Base-by-base conservation (phyloP, 2,888 invertebrate genomes). In the Eupithecia subfuscata region DNA sequence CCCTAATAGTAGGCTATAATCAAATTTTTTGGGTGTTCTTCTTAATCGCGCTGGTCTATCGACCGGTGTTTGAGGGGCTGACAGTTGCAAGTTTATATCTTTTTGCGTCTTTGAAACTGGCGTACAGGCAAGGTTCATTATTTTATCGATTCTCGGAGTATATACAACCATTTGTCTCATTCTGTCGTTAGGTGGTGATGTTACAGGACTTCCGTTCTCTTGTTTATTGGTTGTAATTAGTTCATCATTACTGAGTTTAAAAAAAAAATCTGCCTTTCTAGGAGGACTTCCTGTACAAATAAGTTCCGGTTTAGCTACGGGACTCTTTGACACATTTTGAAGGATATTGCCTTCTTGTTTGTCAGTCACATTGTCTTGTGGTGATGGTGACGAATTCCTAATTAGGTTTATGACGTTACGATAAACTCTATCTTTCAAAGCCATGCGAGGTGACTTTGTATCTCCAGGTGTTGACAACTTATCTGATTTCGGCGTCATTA, bases 11-110 rank as follows among this genome's bases (percentile, higher is more conserved):
- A 88, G 79, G 22, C 85, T 77, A 74, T 92, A 88, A 69, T 90
- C 91, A 82, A 91, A 94, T 75, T 94, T 95, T 80, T 89, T 93
- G 5, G 95, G 95, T 82, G 88, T 91, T 80, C 90, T 90, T 84
- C 90, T 93, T 37, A 89, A 81, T 12, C 93, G 87, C 3, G 89
- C 84, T 5, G 94, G 92, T 76, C 94, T 86, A 18, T 91, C 91
- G 4, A 84, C 75, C 30, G 82, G 83, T 70, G 90, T 80, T 75
- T 87, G 82, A 67, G 92, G 89, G 9, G 89, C 90, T 25, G 92
- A 89, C 78, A 90, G 89, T 12, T 85, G 81, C n/a, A 88, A 63
- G 76, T 87, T 82, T 43, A 45, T 82, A 37, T 37, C 37, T 37
- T 76, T 77, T 69, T 76, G 82, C 4, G 43, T 45, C 74, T 83